Evolutionary conservation across 1,140 invertebrate species (phyloP).

Genomic region (Agrilus planipennis): DNA sequence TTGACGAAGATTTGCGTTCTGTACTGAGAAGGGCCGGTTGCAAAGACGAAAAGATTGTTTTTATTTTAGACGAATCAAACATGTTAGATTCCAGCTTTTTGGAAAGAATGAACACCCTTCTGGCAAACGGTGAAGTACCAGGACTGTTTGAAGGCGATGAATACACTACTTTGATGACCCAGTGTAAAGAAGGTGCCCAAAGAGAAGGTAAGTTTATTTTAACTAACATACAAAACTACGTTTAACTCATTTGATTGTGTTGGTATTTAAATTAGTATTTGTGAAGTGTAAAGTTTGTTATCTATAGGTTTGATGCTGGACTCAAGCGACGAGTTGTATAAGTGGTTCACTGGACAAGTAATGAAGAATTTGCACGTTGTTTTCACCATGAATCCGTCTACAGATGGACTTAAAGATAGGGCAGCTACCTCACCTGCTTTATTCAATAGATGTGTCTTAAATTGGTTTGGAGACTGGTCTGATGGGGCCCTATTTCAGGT

Average conservation of each 20-base stretch:
- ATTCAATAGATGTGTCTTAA: constrained; percentile 98
- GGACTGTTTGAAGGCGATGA: constrained; percentile 91
- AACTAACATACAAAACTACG: neutral
- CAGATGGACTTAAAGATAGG: constrained; percentile 93
- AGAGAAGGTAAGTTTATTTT: constrained; percentile 53
- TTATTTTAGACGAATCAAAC: constrained; percentile 98
- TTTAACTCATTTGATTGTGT: neutral
- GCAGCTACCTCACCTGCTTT: constrained; percentile 97
- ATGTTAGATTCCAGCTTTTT: constrained; percentile 97
- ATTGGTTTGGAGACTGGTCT: constrained; percentile 99
- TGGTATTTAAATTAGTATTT: neutral
- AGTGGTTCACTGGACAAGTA: constrained; percentile 96
- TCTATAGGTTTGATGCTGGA: constrained; percentile 80
- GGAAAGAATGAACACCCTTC: constrained; percentile 96
- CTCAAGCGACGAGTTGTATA: constrained; percentile 96
- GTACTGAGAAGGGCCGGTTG: constrained; percentile 91
- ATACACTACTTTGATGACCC: constrained; percentile 97
- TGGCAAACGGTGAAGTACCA: constrained; percentile 98
- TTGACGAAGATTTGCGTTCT: constrained; percentile 94
- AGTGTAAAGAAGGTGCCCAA: constrained; percentile 98
- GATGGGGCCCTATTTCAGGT: constrained; percentile 94
- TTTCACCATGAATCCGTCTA: constrained; percentile 99
- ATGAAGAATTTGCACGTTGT: constrained; percentile 99
- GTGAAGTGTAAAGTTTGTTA: neutral
- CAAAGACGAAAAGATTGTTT: constrained; percentile 97